A percentile compares a stretch with the other conserved stretches of the same genome.
phyloP scores from a whole-genome alignment of 1,140 invertebrate genomes.

The Caerostris darwini region DNA sequence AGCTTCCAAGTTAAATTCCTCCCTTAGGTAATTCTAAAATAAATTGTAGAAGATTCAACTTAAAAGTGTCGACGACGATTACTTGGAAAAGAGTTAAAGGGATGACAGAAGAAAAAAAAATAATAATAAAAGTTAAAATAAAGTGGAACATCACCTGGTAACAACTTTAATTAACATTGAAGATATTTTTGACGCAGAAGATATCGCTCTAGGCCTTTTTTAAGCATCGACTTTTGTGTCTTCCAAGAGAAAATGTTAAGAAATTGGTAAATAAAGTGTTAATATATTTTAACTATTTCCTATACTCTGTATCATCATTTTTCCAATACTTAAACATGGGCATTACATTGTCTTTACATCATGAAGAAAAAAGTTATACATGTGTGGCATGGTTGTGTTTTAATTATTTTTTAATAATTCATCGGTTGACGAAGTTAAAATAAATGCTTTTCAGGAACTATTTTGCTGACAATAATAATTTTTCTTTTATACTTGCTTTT shows the following conservation, averaged over 20 bases:
- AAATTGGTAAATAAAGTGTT: conserved; percentile 1
- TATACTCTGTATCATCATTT: neutral
- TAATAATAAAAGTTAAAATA: neutral
- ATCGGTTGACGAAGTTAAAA: conserved; percentile 9
- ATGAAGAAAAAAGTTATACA: neutral
- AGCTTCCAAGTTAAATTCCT: neutral
- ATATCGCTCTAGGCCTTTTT: neutral
- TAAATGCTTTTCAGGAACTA: neutral
- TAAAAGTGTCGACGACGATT: conserved; percentile 6
- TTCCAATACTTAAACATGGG: conserved; percentile 22
- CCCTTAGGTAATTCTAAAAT: conserved; percentile 23
- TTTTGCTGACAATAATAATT: neutral
- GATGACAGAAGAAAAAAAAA: neutral
- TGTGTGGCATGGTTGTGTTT: neutral
- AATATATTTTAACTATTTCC: neutral
- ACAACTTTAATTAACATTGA: conserved; percentile 16
- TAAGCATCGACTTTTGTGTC: neutral
- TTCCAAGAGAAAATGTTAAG: neutral
- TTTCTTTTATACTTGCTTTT: neutral
- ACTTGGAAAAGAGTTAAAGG: neutral
- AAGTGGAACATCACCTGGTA: neutral
- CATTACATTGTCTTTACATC: conserved; percentile 33
- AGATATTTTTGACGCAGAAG: neutral
- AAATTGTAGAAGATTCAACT: neutral
- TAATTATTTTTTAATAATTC: neutral